Conservation (phyloP, 2,797 vertebrate species). For the Enteromius viviparus region DNA sequence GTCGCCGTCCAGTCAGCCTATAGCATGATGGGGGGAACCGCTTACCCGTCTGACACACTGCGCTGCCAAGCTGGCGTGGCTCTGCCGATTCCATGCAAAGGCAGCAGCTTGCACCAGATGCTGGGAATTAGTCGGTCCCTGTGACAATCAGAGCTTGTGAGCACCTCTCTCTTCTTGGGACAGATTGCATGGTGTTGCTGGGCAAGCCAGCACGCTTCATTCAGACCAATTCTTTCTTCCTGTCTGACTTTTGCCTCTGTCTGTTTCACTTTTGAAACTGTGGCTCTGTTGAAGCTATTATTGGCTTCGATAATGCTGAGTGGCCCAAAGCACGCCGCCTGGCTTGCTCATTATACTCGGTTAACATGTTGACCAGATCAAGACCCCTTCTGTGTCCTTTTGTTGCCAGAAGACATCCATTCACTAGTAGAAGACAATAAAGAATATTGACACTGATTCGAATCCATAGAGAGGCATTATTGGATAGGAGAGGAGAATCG, state of each 20-base stretch:
- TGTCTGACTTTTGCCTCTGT: constrained; percentile 38
- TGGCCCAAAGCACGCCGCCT: constrained; percentile 55
- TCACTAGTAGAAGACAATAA: constrained; percentile 55
- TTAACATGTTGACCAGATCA: constrained; percentile 65
- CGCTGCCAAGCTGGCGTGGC: constrained; percentile 70
- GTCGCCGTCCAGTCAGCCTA: constrained; percentile 70
- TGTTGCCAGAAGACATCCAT: constrained; percentile 57
- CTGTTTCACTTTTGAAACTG: constrained; percentile 30
- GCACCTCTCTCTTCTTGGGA: constrained; percentile 71
- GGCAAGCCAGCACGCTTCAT: constrained; percentile 45
- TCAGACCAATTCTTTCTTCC: constrained; percentile 27
- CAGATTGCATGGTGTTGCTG: constrained; percentile 65
- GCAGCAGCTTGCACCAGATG: constrained; percentile 79
- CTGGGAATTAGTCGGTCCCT: constrained; percentile 76
- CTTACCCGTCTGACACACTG: constrained; percentile 70
- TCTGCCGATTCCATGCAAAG: constrained; percentile 66
- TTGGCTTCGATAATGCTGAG: constrained; percentile 55
- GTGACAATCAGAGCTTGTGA: constrained; percentile 65
- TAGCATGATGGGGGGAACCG: constrained; percentile 74
- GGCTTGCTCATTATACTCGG: constrained; percentile 57
- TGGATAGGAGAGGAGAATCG: constrained; percentile 21
- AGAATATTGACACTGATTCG: constrained; percentile 40
- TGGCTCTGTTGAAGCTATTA: constrained; percentile 41
- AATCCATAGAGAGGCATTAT: constrained; percentile 38
- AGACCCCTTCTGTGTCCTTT: constrained; percentile 58